Evolutionary conservation across 1,140 invertebrate genomes (phyloP).

Genomic region (Tetranychus urticae): DNA sequence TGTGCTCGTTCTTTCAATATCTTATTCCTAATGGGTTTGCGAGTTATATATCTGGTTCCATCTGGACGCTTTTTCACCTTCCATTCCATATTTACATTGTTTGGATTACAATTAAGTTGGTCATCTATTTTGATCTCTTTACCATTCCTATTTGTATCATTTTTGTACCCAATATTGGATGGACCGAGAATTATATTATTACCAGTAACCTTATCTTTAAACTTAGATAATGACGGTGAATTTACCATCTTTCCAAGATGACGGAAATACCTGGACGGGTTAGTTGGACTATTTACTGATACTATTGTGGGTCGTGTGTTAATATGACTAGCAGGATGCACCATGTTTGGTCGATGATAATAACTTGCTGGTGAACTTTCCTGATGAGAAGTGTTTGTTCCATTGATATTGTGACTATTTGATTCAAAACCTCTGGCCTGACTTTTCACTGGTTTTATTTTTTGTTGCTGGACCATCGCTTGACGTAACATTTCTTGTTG

Average conservation of each 20-base stretch:
- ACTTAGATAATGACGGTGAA: not conserved
- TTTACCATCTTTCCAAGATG: no score
- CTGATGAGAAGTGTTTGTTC: not conserved
- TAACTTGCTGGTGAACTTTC: not conserved
- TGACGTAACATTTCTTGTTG: constrained; percentile 43
- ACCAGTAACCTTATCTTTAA: not conserved
- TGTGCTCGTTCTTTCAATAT: constrained; percentile 40
- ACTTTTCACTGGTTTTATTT: not conserved
- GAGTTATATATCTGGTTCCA: constrained; percentile 49
- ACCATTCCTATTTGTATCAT: not conserved
- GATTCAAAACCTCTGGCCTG: not conserved
- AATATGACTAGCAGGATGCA: not conserved
- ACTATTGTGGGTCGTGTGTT: not conserved
- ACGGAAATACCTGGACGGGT: no score
- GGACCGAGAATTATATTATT: not conserved
- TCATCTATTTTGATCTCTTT: not conserved
- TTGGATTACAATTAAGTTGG: not conserved
- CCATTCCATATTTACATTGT: constrained; percentile 32
- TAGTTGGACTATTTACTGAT: not conserved
- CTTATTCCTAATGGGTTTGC: constrained; percentile 39
- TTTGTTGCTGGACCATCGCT: constrained; percentile 21
- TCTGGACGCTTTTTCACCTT: constrained; percentile 52
- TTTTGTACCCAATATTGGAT: not conserved
- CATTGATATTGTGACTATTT: no score
- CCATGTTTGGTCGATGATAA: not conserved